Evolutionary conservation across 1,140 invertebrate species (phyloP), one percentile per base, ranked within the genome.

Genomic region (Ctenoplectra terminalis): DNA sequence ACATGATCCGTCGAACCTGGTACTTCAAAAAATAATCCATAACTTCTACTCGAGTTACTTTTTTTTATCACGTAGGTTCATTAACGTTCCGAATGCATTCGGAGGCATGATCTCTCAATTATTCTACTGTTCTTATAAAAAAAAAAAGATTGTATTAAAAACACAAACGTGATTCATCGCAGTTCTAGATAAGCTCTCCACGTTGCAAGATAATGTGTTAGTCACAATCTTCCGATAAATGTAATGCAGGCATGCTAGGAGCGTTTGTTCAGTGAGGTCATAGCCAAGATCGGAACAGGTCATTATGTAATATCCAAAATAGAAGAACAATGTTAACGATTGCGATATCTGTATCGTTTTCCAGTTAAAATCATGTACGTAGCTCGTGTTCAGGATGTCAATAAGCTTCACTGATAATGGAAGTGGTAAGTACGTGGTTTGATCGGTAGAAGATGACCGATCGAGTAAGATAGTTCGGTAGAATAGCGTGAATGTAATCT

Each of bases 231-330:
- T 4, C 7, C 43, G 66, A 50, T 72, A 78, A 71, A 31, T 15
- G 31, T 50, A 43, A 71, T 60, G 67, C n/a, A 60, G 26, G 8
- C 29, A 40, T 11, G 17, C 29, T 40, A 3, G 37, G 13, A 29
- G 1, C 29, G 17, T 26, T 34, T 72, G 26, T 43, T 40, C 17
- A 29, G 26, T 63, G 77, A 79, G 67, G 31, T 72, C 56, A 79
- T n/a, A 63, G 56, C 67, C 37, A 61, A 63, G 52, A 64, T 40
- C 66, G 29, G 48, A 43, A 17, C 8, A 40, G 61, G 7, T 54
- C 3, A 60, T 79, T 72, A 79, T 79, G 56, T 56, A 78, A 70
- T 46, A 1, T 52, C 34, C 26, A 70, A 80, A 80, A 80, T 63
- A 69, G 46, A n/a, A 61, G 56, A 43, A 31, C 43, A 63, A 50